These are phyloP conservation scores for Megalopta genalis DNA, from an alignment of 1,140 invertebrate species.

Conservation along the genomic window DNA sequence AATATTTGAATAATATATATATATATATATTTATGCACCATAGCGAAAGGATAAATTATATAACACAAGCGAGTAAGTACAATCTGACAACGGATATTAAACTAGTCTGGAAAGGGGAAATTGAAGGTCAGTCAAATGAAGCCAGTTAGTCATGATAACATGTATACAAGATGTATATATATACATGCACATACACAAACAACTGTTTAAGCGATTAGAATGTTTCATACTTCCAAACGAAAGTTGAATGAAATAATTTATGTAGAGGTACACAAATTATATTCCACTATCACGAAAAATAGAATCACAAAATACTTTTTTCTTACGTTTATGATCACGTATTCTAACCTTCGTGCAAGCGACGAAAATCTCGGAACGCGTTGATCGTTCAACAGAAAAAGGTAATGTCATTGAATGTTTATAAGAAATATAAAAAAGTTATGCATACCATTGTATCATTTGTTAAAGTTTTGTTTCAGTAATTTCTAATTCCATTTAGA, in stretches of 20 bases:
- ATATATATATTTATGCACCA: too few species aligned
- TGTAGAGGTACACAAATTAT: not conserved
- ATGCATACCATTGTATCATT: constrained; percentile 1
- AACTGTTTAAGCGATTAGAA: not conserved
- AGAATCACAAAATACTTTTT: not conserved
- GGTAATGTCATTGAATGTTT: not conserved
- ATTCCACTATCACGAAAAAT: not conserved
- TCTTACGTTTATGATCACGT: not conserved
- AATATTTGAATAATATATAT: not conserved
- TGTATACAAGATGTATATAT: not conserved
- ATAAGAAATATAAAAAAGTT: not conserved
- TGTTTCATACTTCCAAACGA: not conserved
- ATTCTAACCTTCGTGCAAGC: not conserved
- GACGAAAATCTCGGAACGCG: not conserved
- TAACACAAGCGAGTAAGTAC: not conserved
- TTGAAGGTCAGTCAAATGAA: constrained; percentile 34
- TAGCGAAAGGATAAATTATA: constrained; percentile 10
- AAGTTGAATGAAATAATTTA: not conserved
- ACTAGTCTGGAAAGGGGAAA: constrained; percentile 21
- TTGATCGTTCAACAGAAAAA: not conserved
- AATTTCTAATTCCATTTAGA: not conserved
- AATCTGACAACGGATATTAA: not conserved
- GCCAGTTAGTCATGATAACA: constrained; percentile 14
- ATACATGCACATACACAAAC: not conserved
- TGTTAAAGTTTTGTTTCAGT: not conserved